Percentiles rank a stretch among this genome's conserved stretches.
phyloP scores from a whole-genome alignment of 2,888 invertebrate genomes.

The Sminthurinus aureus region DNA sequence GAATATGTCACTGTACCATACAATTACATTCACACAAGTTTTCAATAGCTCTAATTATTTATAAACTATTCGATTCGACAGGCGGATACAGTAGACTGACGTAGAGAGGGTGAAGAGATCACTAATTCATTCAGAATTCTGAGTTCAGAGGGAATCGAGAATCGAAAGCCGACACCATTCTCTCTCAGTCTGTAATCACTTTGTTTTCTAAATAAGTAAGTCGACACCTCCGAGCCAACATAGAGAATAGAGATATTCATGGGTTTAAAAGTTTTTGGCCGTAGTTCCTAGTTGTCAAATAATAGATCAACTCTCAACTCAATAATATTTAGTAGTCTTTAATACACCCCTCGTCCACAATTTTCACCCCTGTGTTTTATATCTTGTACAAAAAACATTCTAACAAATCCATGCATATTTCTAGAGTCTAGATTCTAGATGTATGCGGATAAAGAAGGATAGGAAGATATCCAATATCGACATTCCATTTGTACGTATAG shows the following conservation, averaged over 20 bases:
- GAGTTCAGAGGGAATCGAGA: no score
- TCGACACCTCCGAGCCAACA: constrained; percentile 33
- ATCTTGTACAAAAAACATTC: no score
- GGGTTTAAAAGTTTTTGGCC: constrained; percentile 8
- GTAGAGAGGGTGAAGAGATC: background rate
- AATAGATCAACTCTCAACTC: background rate
- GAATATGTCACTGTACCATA: no score
- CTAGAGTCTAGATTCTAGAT: no score
- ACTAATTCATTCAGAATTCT: constrained; percentile 7
- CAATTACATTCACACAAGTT: no score
- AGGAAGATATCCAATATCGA: no score
- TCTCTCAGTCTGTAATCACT: constrained; percentile 35
- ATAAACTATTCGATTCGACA: background rate
- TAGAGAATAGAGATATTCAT: background rate
- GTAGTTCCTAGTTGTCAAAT: background rate
- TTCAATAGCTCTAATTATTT: constrained; percentile 17
- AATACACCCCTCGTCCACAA: no score
- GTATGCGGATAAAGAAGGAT: no score
- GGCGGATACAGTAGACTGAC: background rate
- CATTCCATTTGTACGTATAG: background rate
- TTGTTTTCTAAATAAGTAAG: constrained; percentile 46
- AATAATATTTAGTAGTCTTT: background rate
- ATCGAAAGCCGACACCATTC: constrained; percentile 7
- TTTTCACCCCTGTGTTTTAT: no score
- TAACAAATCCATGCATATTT: no score